Evolutionary conservation across 2,888 invertebrate genomes (phyloP), one percentile per base, ranked within the genome.

Genomic region (Byasa hedistus): DNA sequence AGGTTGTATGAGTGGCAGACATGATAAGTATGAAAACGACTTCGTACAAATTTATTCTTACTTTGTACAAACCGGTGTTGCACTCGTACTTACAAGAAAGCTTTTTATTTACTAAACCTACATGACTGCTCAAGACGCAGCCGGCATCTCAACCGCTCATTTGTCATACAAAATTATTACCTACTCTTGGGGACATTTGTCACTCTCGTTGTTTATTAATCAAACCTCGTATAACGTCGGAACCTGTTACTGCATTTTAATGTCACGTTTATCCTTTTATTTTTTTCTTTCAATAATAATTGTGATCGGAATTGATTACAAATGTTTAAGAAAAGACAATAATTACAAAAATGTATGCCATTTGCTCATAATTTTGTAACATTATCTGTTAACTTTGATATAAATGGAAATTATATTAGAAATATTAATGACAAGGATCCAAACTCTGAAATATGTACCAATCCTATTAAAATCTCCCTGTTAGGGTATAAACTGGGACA

Each of bases 91-190:
- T 27, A 27, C 3, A 27, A 27, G 3, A 27, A 27, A 27, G 27
- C 27, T 27, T 27, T 87, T 86, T 86, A 87, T 86, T 84, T 85
- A 85, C 79, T 73, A 77, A 72, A 82, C 80, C 83, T 81, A 85
- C 85, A 86, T 85, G 84, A 82, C 79, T 74, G 69, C 72, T 76
- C 68, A 65, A 57, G 69, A 76, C 79, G 74, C 85, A 83, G 81
- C 81, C 81, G 85, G 79, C 75, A 82, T 39, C 71, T 79, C 81
- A 79, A 79, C 82, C 83, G 83, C 82, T 84, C 85, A 80, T 87
- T 87, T 87, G 84, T 88, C 84, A 84, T 79, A 81, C 79, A 81
- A 84, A 83, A 83, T 82, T 83, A 81, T 75, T 77, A 74, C 69
- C 71, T 22, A 57, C 57, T 72, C 72, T 71, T 68, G 70, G 75